Conservation (phyloP, 2,113 vertebrate genomes). For the Eulemur macaco region DNA sequence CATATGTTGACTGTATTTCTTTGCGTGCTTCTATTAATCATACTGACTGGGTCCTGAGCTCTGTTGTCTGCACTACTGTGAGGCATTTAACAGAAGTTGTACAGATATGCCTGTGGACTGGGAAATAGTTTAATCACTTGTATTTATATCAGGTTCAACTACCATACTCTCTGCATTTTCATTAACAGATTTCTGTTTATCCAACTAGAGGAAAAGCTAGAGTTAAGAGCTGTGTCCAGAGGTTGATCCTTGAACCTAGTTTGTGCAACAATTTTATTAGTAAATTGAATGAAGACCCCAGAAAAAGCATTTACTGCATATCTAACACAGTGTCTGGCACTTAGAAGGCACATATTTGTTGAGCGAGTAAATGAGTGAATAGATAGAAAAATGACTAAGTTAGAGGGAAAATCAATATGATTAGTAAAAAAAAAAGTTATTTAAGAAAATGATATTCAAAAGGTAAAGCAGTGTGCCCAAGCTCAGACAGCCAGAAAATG, state of each 20-base stretch:
- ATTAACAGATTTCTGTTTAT: neutral
- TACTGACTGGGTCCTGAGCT: neutral
- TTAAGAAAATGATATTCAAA: neutral
- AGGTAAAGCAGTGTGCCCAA: neutral
- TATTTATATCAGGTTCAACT: neutral
- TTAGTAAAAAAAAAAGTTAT: neutral
- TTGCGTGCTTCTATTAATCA: neutral
- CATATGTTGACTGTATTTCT: neutral
- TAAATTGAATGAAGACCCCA: neutral
- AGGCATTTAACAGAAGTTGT: neutral
- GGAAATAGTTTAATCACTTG: neutral
- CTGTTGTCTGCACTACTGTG: neutral
- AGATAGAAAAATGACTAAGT: conserved; percentile 4
- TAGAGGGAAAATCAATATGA: neutral
- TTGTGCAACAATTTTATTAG: neutral
- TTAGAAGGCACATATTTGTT: neutral
- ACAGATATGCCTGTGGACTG: neutral
- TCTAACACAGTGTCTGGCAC: neutral
- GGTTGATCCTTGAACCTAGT: neutral
- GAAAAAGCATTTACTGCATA: neutral
- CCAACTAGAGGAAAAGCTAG: conserved; percentile 5
- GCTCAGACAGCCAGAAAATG: neutral
- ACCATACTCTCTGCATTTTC: neutral
- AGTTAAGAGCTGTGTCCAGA: neutral
- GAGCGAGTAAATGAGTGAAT: neutral